These are phyloP conservation scores for Netta rufina DNA, from an alignment of 2,797 vertebrate species.

Conservation along the genomic window DNA sequence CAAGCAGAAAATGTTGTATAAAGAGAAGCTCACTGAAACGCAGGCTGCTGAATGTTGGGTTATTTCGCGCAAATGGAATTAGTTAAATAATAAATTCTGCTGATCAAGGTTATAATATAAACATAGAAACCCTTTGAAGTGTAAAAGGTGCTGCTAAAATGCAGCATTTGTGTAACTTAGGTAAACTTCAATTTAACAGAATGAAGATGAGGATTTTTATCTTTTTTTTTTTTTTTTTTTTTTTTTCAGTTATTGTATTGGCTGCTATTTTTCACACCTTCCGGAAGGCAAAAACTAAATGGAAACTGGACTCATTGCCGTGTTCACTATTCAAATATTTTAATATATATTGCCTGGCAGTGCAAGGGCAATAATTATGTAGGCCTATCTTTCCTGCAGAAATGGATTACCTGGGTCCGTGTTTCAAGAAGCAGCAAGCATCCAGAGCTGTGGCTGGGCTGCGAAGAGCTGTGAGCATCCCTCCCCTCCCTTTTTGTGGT, in stretches of 20 bases:
- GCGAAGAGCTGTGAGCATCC: not conserved
- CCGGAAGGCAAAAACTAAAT: not conserved
- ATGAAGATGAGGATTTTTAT: not conserved
- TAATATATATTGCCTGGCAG: not conserved
- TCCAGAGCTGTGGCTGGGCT: not conserved
- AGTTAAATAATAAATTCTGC: not conserved
- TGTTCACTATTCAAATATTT: not conserved
- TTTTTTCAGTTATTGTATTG: not conserved
- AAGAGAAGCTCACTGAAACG: not conserved
- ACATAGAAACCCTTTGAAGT: not conserved
- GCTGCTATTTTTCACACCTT: not conserved
- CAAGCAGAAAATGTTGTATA: not conserved
- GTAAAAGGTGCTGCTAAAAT: constrained; percentile 1
- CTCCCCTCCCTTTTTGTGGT: too few species aligned
- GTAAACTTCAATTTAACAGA: constrained; percentile 12
- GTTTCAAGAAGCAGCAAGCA: not conserved
- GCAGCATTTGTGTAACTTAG: not conserved
- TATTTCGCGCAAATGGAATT: not conserved
- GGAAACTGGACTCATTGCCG: not conserved
- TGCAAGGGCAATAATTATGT: not conserved
- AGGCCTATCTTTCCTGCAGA: not conserved
- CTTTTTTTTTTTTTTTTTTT: not conserved
- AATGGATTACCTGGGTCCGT: not conserved
- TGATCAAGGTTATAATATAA: not conserved
- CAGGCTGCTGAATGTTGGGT: not conserved